Percentiles rank a stretch among this genome's conserved stretches.
Evolutionary conservation across 2,113 vertebrate genomes (phyloP).

Genomic region (Herpailurus yagouaroundi): DNA sequence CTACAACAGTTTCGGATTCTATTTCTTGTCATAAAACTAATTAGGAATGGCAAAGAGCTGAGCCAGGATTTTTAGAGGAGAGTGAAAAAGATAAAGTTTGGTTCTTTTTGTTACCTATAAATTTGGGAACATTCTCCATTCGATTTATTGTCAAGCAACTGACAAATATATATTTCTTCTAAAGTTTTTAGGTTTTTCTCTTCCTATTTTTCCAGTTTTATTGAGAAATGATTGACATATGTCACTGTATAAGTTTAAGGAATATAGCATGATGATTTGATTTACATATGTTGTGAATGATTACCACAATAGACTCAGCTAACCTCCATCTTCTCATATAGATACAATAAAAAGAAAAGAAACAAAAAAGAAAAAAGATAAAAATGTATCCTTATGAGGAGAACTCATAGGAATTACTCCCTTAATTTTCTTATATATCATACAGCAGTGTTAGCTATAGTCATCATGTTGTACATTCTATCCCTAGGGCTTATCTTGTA

Average conservation of each 20-base stretch:
- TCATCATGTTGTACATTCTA: neutral
- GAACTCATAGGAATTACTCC: neutral
- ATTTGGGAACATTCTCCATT: constrained; percentile 33
- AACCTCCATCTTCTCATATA: neutral
- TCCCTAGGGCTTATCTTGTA: neutral
- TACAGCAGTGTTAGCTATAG: neutral
- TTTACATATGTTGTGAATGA: neutral
- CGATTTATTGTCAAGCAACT: constrained; percentile 31
- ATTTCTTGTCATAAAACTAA: constrained; percentile 83
- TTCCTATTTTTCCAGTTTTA: neutral
- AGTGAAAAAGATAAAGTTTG: neutral
- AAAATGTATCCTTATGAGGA: neutral
- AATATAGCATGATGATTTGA: neutral
- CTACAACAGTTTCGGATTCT: constrained; percentile 76
- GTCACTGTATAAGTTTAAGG: neutral
- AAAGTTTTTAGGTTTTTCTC: neutral
- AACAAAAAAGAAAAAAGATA: neutral
- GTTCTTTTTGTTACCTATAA: neutral
- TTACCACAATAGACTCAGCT: neutral
- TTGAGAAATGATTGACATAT: neutral
- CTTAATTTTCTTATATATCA: neutral
- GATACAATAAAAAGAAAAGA: neutral
- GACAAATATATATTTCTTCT: neutral
- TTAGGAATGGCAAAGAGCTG: constrained; percentile 74
- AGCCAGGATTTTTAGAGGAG: constrained; percentile 20